Conservation (phyloP, 2,888 invertebrate species). For the Dione juno region DNA sequence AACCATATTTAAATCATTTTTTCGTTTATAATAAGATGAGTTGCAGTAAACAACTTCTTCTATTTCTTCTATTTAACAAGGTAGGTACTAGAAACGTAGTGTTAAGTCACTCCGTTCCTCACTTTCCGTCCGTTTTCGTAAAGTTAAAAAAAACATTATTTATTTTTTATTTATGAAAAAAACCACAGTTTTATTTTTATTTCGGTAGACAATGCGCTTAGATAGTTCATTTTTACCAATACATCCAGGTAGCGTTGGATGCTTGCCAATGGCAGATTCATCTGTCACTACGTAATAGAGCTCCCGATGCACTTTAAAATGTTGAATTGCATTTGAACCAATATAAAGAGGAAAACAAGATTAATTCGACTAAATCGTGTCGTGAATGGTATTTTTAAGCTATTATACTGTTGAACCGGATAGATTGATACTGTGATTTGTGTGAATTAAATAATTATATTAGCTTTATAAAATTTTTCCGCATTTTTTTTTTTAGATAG, state of each 20-base stretch:
- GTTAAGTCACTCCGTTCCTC: neutral
- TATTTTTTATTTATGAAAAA: neutral
- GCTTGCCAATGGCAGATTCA: slow-evolving; percentile 34
- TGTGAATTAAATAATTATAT: neutral
- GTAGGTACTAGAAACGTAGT: too few relatives aligned
- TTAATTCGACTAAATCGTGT: neutral
- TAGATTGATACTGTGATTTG: neutral
- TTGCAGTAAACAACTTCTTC: too few relatives aligned
- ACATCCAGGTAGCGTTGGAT: slow-evolving; percentile 25
- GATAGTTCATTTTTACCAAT: slow-evolving; percentile 28
- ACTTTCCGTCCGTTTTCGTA: neutral
- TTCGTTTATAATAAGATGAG: too few relatives aligned
- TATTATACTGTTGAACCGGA: neutral
- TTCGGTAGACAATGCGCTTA: slow-evolving; percentile 16
- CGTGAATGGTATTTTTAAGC: neutral
- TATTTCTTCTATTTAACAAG: too few relatives aligned
- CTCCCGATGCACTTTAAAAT: slow-evolving; percentile 34
- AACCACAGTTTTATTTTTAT: neutral
- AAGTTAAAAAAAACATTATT: too few relatives aligned
- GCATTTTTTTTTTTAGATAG: too few relatives aligned
- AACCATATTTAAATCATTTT: too few relatives aligned
- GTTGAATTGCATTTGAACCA: slow-evolving; percentile 24
- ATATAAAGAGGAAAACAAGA: slow-evolving; percentile 17
- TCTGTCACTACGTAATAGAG: slow-evolving; percentile 37
- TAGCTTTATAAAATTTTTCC: too few relatives aligned